Evolutionary conservation across 2,797 vertebrate genomes (phyloP), one percentile per base, ranked within the genome.

Genomic region (Thunnus albacares): DNA sequence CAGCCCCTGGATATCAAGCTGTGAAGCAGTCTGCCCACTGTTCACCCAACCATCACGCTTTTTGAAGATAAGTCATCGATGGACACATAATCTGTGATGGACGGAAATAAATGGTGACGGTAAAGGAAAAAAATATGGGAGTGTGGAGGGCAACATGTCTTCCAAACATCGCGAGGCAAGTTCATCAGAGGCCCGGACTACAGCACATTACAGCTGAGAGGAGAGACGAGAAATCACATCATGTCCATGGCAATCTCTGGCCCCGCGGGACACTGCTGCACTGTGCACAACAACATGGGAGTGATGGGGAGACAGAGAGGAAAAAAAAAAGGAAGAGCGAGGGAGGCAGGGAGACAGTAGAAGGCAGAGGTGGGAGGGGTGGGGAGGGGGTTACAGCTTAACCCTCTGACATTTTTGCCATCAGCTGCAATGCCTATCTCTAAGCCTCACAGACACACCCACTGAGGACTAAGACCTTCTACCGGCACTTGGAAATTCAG

Each of bases 381-480:
- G 52, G 30, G 24, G 61, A 10, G 49, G 22, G 60, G 41, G 58
- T 24, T 72, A 51, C 43, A 80, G 87, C 75, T 89, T 89, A 92
- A 93, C 88, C 88, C 66, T 61, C 53, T 80, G 83, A 85, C 76
- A 81, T 87, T 90, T 90, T 75, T 77, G 75, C 85, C 49, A 83
- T 84, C 79, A 69, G 80, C 81, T 81, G 74, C 79, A 80, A 64
- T 80, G 65, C 53, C 81, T 74, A 59, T 87, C 83, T 85, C 64
- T 81, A 80, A 89, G 79, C 80, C 55, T 65, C 80, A 77, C 75
- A 77, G 73, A 43, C 84, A 60, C 65, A 65, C 80, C 62, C 58
- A 74, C 58, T n/a, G 43, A 66, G 28, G 45, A 74, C 63, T 80
- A 64, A 87, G 69, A 86, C 82, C 73, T 76, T 71, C 77, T 71